phyloP scores from a whole-genome alignment of 2,888 invertebrate species.

The Pyralis farinalis region DNA sequence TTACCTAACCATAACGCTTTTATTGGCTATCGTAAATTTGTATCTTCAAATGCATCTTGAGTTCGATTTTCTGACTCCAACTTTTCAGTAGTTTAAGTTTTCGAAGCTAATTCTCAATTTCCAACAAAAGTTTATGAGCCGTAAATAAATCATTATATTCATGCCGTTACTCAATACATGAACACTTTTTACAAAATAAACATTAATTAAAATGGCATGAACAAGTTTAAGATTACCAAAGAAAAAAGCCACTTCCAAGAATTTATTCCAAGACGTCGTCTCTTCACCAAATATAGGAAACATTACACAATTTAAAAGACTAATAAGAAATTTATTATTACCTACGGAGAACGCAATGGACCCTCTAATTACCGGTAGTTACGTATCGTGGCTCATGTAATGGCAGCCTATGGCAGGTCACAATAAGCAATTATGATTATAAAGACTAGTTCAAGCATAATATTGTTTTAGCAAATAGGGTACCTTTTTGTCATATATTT shows the following conservation, averaged over 20 bases:
- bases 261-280: background rate
- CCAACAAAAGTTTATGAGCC: no score
- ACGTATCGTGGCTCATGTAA: slow-evolving; percentile 3
- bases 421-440: slow-evolving; percentile 39
- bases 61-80: no score
- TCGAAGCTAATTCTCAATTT: no score
- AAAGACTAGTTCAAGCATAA: slow-evolving; percentile 38
- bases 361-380: slow-evolving; percentile 37
- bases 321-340: background rate
- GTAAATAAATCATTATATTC: no score
- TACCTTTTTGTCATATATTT: slow-evolving; percentile 49
- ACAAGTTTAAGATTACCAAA: background rate
- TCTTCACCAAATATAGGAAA: background rate
- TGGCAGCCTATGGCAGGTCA: slow-evolving; percentile 31
- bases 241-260: background rate
- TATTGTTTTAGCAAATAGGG: slow-evolving; percentile 54
- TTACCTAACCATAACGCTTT: slow-evolving; percentile 58
- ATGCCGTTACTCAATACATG: no score
- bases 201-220: no score
- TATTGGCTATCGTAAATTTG: slow-evolving; percentile 23
- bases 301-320: background rate
- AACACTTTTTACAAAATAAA: no score
- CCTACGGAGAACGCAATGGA: background rate
- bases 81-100: no score
- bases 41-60: slow-evolving; percentile 19